Evolutionary conservation across 2,888 invertebrate genomes (phyloP).

Genomic region (Axea sp.): DNA sequence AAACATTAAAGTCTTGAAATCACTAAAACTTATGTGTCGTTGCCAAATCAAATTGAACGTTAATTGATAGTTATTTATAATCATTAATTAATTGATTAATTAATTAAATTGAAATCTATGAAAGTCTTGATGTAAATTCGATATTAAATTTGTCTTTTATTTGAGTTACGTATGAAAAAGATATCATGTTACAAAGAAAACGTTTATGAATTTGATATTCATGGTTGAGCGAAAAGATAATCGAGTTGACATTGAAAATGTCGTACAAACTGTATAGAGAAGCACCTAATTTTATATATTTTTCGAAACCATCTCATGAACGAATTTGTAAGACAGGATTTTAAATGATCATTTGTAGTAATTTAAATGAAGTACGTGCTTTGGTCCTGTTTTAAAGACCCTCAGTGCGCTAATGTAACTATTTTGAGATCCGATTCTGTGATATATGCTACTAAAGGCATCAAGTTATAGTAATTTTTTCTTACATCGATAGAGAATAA

Average conservation of each 20-base stretch:
- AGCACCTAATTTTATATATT: slow-evolving; percentile 30
- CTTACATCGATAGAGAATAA: slow-evolving; percentile 52
- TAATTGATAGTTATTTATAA: slow-evolving; percentile 13
- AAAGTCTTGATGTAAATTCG: too few species aligned
- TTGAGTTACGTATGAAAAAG: background rate
- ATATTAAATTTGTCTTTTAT: slow-evolving; percentile 1
- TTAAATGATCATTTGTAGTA: slow-evolving; percentile 32
- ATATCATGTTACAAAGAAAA: background rate
- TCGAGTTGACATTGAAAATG: slow-evolving; percentile 9
- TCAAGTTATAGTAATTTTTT: slow-evolving; percentile 62
- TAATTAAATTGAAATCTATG: too few species aligned
- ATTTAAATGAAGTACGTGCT: slow-evolving; percentile 27
- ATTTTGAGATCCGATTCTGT: slow-evolving; percentile 73
- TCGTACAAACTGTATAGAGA: slow-evolving; percentile 48
- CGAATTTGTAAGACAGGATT: background rate
- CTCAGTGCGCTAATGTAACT: slow-evolving; percentile 41
- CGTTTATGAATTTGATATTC: background rate
- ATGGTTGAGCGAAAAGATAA: slow-evolving; percentile 8
- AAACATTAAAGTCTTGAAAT: slow-evolving; percentile 5
- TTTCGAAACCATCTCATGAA: slow-evolving; percentile 13
- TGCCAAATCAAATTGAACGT: slow-evolving; percentile 37
- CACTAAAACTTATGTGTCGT: slow-evolving; percentile 5
- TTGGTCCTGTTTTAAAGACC: slow-evolving; percentile 57
- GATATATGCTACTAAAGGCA: slow-evolving; percentile 77
- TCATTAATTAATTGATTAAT: slow-evolving; percentile 4